Conservation (phyloP, 2,113 vertebrate genomes). For the Fregetta grallaria region DNA sequence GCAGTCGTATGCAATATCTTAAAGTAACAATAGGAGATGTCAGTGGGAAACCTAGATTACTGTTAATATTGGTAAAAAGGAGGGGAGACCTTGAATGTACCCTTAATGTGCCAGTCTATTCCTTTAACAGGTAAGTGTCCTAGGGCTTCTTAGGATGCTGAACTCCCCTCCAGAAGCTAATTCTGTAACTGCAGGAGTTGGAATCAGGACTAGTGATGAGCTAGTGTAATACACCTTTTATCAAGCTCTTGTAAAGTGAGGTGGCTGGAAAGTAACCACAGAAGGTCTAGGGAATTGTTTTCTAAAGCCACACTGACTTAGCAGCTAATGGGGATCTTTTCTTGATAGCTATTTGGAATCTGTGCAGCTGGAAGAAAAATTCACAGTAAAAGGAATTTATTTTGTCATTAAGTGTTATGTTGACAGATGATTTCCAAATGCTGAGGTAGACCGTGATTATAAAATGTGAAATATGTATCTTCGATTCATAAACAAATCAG, state of each 20-base stretch:
- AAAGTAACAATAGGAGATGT: background rate
- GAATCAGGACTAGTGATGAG: background rate
- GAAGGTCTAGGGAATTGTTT: background rate
- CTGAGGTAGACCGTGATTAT: background rate
- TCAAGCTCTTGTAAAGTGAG: background rate
- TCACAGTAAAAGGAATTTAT: constrained; percentile 18
- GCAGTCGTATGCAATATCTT: fast-evolving
- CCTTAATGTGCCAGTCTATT: background rate
- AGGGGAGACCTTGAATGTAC: background rate
- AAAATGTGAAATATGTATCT: background rate
- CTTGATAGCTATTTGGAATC: background rate
- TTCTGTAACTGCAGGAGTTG: background rate
- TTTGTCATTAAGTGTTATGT: constrained; percentile 18
- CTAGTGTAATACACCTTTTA: background rate
- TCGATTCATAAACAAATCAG: constrained; percentile 11
- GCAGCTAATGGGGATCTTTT: background rate
- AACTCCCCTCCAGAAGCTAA: background rate
- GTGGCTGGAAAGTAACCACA: background rate
- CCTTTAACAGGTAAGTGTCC: background rate
- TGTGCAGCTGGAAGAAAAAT: constrained; percentile 15
- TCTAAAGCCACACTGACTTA: background rate
- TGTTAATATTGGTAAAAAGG: background rate
- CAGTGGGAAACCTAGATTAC: background rate
- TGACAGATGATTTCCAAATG: constrained; percentile 24
- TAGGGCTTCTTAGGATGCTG: background rate